Evolutionary conservation across 2,797 vertebrate species (phyloP).

Genomic region (Acanthornis magna): DNA sequence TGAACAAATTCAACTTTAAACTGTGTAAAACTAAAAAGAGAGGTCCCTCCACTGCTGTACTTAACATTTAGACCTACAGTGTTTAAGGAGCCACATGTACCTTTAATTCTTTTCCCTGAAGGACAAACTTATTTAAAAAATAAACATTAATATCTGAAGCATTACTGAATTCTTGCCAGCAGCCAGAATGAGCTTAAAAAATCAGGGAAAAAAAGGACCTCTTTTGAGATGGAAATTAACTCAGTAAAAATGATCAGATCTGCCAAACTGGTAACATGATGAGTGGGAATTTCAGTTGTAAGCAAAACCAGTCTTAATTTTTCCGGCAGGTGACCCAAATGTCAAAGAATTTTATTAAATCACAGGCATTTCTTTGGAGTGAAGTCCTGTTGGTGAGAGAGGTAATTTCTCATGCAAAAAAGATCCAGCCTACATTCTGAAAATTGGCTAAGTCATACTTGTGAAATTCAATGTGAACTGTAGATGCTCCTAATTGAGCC

Average conservation of each 20-base stretch:
- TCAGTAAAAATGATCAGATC: not conserved
- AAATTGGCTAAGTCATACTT: not conserved
- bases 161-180: conserved; percentile 8
- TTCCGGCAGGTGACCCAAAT: not conserved
- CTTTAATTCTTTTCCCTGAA: conserved; percentile 1
- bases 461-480: not conserved
- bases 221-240: conserved; percentile 29
- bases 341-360: not conserved
- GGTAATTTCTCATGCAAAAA: not conserved
- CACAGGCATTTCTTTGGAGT: not conserved
- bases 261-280: not conserved
- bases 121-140: not conserved
- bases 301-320: not conserved
- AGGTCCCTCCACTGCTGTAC: not conserved
- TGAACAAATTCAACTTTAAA: conserved; percentile 25
- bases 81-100: not conserved
- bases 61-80: conserved; percentile 10
- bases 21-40: not conserved
- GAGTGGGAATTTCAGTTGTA: not conserved
- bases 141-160: not conserved
- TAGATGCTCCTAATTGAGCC: not conserved
- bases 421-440: not conserved
- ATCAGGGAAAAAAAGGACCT: not conserved
- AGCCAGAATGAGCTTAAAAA: not conserved
- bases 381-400: not conserved